phyloP scores from a whole-genome alignment of 2,888 invertebrate genomes.

The Hypolimnas misippus region DNA sequence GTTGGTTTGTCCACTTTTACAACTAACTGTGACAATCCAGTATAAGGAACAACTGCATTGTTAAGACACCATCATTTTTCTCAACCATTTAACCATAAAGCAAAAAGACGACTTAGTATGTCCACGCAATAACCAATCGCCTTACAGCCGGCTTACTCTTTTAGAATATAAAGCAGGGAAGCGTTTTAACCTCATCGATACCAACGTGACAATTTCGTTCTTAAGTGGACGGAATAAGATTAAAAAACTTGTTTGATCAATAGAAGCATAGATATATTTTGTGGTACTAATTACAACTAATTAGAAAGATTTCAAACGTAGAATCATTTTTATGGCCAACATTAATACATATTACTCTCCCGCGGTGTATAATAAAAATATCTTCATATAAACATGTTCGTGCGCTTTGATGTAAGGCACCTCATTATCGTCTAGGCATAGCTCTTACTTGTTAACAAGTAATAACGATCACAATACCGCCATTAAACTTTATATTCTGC shows the following conservation, averaged over 20 bases:
- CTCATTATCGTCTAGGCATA: slow-evolving; percentile 44
- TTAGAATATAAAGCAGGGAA: slow-evolving; percentile 38
- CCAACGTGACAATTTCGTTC: slow-evolving; percentile 20
- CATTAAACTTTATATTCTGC: slow-evolving; percentile 43
- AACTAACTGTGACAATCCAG: slow-evolving; percentile 21
- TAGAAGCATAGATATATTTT: slow-evolving; percentile 18
- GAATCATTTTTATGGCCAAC: slow-evolving; percentile 43
- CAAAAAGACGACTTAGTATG: slow-evolving; percentile 39
- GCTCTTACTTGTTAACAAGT: slow-evolving; percentile 45
- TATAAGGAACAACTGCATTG: slow-evolving; percentile 30
- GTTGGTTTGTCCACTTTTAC: too few relatives aligned
- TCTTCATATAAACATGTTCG: slow-evolving; percentile 44
- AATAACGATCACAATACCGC: slow-evolving; percentile 43
- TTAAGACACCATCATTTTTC: slow-evolving; percentile 32
- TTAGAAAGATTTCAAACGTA: slow-evolving; percentile 39
- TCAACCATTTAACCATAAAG: slow-evolving; percentile 29
- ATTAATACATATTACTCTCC: slow-evolving; percentile 39
- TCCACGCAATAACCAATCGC: slow-evolving; percentile 41
- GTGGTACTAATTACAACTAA: slow-evolving; percentile 44
- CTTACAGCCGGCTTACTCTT: slow-evolving; percentile 35
- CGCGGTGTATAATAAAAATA: slow-evolving; percentile 45
- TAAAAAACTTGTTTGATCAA: slow-evolving; percentile 27
- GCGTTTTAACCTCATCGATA: slow-evolving; percentile 24
- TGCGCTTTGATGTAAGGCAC: slow-evolving; percentile 41
- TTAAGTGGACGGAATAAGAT: slow-evolving; percentile 31